Conservation (phyloP, 2,113 vertebrate species). For the Progne subis region DNA sequence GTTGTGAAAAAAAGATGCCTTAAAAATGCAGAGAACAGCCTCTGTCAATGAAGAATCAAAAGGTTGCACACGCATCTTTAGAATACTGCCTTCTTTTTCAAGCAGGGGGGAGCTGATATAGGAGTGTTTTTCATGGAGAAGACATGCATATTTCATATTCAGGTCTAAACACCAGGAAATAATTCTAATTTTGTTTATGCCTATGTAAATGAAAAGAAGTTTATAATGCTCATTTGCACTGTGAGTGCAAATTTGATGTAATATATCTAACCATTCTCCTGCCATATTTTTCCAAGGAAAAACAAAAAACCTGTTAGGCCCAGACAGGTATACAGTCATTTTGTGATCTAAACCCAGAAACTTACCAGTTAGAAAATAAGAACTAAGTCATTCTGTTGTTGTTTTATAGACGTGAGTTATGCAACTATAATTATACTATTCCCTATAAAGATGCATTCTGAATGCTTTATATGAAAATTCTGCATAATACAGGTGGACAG, state of each 20-base stretch:
- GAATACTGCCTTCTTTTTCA: neutral
- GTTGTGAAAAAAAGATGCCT: neutral
- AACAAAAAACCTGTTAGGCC: neutral
- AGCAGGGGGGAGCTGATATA: neutral
- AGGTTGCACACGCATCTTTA: neutral
- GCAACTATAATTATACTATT: neutral
- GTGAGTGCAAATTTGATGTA: neutral
- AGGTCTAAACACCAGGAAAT: neutral
- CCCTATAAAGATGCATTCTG: neutral
- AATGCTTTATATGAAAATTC: neutral
- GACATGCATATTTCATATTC: neutral
- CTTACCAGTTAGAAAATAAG: neutral
- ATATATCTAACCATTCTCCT: neutral
- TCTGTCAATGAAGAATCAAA: neutral
- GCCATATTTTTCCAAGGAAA: neutral
- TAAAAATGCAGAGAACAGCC: neutral
- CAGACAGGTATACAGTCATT: neutral
- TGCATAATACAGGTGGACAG: neutral
- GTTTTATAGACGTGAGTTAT: neutral
- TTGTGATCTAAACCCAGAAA: neutral
- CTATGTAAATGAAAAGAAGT: neutral
- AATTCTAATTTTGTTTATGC: constrained; percentile 13
- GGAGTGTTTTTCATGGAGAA: neutral
- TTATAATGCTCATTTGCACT: neutral
- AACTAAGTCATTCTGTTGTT: neutral